Conservation (phyloP, 2,113 vertebrate genomes). For the Oceanites oceanicus region DNA sequence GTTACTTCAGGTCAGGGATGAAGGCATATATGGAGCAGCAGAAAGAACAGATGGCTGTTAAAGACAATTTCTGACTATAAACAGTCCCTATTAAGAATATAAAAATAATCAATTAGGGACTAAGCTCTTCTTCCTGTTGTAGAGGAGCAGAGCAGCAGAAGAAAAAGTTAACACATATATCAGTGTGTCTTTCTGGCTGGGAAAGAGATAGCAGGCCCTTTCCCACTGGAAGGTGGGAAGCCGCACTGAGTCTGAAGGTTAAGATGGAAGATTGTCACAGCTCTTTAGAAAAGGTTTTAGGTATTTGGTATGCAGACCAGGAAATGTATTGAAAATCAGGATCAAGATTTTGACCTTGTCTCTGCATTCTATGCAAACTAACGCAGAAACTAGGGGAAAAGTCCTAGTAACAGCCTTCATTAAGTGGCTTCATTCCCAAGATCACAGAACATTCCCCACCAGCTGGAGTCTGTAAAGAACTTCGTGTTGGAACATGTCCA, state of each 20-base stretch:
- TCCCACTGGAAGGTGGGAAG: neutral
- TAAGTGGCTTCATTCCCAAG: too few species aligned
- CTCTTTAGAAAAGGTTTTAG: neutral
- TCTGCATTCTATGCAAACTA: neutral
- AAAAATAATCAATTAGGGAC: conserved; percentile 13
- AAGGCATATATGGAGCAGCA: conserved; percentile 20
- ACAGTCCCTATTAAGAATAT: conserved; percentile 7
- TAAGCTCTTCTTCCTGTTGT: neutral
- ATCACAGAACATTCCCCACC: neutral
- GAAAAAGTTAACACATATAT: neutral
- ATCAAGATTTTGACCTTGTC: neutral
- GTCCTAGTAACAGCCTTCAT: neutral
- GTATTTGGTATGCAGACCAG: neutral
- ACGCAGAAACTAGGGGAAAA: neutral
- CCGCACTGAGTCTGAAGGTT: neutral
- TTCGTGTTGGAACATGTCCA: neutral
- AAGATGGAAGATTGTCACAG: neutral
- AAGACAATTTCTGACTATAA: conserved; percentile 28
- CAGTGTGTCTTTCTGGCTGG: neutral
- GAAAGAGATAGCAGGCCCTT: neutral
- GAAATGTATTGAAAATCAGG: neutral
- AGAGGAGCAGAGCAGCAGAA: neutral
- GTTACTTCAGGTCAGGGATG: conserved; percentile 33
- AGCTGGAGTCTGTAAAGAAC: neutral
- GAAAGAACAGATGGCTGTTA: conserved; percentile 45